Conservation (phyloP, 2,888 invertebrate species). For the Resseliella maxima region DNA sequence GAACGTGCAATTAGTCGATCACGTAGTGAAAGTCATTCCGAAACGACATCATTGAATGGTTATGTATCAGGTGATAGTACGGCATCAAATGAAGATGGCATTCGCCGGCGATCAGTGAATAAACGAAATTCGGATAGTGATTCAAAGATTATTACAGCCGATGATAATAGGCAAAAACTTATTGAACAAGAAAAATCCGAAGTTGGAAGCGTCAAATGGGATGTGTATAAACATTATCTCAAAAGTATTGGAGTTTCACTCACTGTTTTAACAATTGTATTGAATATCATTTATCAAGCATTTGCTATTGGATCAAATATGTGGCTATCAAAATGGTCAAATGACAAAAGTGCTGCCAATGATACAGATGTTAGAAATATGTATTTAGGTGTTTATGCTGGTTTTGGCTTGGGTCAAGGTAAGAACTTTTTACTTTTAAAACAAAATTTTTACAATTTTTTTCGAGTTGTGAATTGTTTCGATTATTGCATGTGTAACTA, state of each 20-base stretch:
- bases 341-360: too few species aligned
- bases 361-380: too few species aligned
- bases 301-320: conserved; percentile 89
- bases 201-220: conserved; percentile 90
- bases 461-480: background rate
- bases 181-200: conserved; percentile 92
- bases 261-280: conserved; percentile 77
- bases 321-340: conserved; percentile 88
- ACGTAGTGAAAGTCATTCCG: conserved; percentile 77
- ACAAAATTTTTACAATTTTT: background rate
- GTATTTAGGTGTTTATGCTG: too few species aligned
- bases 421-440: background rate
- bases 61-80: conserved; percentile 64
- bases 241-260: conserved; percentile 84
- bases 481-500: background rate
- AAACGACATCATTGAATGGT: conserved; percentile 71
- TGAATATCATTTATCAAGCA: conserved; percentile 84
- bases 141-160: conserved; percentile 62
- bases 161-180: conserved; percentile 73
- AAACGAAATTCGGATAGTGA: conserved; percentile 67
- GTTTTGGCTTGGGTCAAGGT: too few species aligned
- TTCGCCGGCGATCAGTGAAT: conserved; percentile 64
- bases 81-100: conserved; percentile 56
- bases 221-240: conserved; percentile 90
- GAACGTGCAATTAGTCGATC: conserved; percentile 73